A percentile compares a stretch with the other conserved stretches of the same genome.
These are phyloP conservation scores for Isaurus tuberculatus DNA, from an alignment of 92 coral and sea anemone species.

Conservation along the genomic window DNA sequence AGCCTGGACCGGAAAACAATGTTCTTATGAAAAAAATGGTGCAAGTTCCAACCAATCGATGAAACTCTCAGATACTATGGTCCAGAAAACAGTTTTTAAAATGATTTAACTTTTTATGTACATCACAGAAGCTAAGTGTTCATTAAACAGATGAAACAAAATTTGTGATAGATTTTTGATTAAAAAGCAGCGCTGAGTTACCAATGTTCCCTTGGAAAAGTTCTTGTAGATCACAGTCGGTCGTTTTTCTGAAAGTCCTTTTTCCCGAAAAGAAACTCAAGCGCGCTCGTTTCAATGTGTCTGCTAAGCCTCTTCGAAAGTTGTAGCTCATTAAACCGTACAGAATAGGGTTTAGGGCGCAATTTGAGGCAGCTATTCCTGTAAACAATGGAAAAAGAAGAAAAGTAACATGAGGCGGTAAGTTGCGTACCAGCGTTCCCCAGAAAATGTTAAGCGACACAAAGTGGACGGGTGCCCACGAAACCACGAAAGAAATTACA, in stretches of 20 bases:
- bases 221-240: no score
- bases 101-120: no score
- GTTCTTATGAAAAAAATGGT: no score
- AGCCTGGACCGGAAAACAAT: no score
- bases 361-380: conserved; percentile 70
- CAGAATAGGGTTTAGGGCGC: conserved; percentile 77
- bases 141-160: no score
- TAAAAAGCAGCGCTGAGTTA: no score
- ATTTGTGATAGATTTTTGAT: no score
- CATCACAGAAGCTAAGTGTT: no score
- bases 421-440: not conserved
- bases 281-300: not conserved
- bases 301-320: conserved; percentile 67
- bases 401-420: not conserved
- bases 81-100: no score
- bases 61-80: no score
- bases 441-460: not conserved
- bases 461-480: conserved; percentile 75
- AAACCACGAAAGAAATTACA: conserved; percentile 71
- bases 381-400: conserved; percentile 57
- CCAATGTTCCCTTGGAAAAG: no score
- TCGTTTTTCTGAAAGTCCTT: not conserved
- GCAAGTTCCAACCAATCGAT: no score
- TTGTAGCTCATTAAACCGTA: conserved; percentile 88
- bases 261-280: not conserved